Evolutionary conservation across 1,140 invertebrate genomes (phyloP).

Genomic region (Bemisia tabaci): DNA sequence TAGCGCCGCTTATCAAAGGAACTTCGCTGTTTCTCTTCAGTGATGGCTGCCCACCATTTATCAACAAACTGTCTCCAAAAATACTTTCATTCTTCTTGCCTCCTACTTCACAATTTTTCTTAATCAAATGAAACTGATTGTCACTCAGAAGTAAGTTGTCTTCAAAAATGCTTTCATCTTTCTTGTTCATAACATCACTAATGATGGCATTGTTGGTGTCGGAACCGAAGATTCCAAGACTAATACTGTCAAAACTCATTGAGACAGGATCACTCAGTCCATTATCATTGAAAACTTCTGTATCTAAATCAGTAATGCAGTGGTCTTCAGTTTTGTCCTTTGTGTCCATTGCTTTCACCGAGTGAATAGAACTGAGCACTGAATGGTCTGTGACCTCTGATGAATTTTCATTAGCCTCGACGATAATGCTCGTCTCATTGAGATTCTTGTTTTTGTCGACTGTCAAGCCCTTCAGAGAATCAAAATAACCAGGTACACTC

Average conservation of each 20-base stretch:
- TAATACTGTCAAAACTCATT: background rate
- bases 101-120: background rate
- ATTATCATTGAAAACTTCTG: background rate
- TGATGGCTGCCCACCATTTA: no score
- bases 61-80: no score
- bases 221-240: background rate
- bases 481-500: background rate
- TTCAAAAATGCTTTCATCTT: background rate
- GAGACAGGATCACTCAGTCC: background rate
- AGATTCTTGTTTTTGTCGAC: background rate
- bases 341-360: no score
- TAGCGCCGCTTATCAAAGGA: no score
- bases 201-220: no score
- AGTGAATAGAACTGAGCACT: no score
- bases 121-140: background rate
- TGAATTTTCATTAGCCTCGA: no score
- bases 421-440: background rate
- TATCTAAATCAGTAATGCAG: no score
- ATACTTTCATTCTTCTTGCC: no score
- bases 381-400: no score
- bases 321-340: no score
- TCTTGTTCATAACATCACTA: background rate
- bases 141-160: background rate
- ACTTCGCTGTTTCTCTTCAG: no score
- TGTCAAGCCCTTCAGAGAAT: background rate